Conservation (phyloP, 2,113 vertebrate species). For the Oceanodroma tethys region DNA sequence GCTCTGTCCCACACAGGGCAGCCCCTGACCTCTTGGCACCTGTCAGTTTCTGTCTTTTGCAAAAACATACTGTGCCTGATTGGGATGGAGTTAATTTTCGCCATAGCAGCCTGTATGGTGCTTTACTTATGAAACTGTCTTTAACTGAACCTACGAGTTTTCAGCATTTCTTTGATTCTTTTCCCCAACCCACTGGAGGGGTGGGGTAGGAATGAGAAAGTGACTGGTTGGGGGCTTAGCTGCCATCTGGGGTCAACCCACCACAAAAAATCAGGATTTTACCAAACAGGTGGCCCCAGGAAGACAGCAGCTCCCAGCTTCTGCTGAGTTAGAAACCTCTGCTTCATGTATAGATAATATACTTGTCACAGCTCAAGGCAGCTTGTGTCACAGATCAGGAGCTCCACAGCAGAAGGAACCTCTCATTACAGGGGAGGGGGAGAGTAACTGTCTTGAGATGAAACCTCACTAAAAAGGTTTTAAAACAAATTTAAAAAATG, state of each 20-base stretch:
- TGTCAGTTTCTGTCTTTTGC: neutral
- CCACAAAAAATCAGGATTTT: neutral
- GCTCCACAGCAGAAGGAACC: neutral
- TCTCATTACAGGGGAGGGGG: neutral
- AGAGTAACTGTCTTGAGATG: neutral
- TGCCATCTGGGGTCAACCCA: neutral
- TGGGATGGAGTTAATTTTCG: neutral
- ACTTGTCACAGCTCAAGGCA: constrained; percentile 24
- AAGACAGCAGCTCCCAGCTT: neutral
- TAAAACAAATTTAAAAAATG: constrained; percentile 26
- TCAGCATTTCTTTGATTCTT: neutral
- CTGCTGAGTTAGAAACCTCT: neutral
- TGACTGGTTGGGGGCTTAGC: neutral
- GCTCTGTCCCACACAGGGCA: neutral
- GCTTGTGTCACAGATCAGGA: constrained; percentile 37
- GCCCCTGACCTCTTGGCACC: neutral
- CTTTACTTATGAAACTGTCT: neutral
- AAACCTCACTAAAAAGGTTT: constrained; percentile 36
- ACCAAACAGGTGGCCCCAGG: neutral
- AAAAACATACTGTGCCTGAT: neutral
- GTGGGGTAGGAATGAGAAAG: neutral
- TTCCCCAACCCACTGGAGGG: too few relatives aligned
- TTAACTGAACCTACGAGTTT: neutral
- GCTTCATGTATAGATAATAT: neutral
- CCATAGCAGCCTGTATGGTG: neutral